These are phyloP conservation scores for Romanomermis culicivorax DNA, from an alignment of 2,888 invertebrate genomes.

Conservation along the genomic window DNA sequence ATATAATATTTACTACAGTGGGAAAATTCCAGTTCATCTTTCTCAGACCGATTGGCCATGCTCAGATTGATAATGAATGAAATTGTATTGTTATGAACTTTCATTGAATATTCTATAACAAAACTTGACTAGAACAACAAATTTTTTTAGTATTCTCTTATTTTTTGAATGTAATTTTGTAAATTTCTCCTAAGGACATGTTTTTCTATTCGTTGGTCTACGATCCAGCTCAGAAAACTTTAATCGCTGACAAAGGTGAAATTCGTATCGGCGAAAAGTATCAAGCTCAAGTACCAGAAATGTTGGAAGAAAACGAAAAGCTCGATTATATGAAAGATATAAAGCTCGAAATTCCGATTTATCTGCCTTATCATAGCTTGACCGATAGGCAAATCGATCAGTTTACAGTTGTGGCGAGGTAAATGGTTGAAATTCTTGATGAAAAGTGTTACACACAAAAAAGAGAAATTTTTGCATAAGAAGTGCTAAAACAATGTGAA, in stretches of 20 bases:
- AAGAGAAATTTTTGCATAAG: too few species aligned
- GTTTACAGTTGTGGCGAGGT: slow-evolving; percentile 59
- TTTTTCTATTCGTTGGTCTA: slow-evolving; percentile 99
- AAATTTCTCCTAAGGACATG: slow-evolving; percentile 55
- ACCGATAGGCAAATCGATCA: slow-evolving; percentile 94
- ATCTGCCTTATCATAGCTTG: slow-evolving; percentile 75
- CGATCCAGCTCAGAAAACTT: slow-evolving; percentile 93
- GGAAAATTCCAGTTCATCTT: too few species aligned
- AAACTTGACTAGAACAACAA: too few species aligned
- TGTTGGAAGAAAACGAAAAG: slow-evolving; percentile 41
- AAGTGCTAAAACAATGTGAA: too few species aligned
- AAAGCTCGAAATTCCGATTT: slow-evolving; percentile 63
- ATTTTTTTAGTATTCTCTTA: too few species aligned
- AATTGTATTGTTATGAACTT: too few species aligned
- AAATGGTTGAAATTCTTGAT: slow-evolving; percentile 9
- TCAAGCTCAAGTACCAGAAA: slow-evolving; percentile 73
- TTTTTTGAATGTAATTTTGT: too few species aligned
- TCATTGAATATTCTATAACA: too few species aligned
- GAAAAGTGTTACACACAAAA: too few species aligned
- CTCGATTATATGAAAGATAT: not conserved
- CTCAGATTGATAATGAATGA: too few species aligned
- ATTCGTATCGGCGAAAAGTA: slow-evolving; percentile 74
- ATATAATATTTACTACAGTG: too few species aligned
- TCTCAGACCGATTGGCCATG: too few species aligned
- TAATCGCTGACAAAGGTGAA: slow-evolving; percentile 85